Conservation (phyloP, 2,797 vertebrate genomes). For the Pangasius larnaudii region DNA sequence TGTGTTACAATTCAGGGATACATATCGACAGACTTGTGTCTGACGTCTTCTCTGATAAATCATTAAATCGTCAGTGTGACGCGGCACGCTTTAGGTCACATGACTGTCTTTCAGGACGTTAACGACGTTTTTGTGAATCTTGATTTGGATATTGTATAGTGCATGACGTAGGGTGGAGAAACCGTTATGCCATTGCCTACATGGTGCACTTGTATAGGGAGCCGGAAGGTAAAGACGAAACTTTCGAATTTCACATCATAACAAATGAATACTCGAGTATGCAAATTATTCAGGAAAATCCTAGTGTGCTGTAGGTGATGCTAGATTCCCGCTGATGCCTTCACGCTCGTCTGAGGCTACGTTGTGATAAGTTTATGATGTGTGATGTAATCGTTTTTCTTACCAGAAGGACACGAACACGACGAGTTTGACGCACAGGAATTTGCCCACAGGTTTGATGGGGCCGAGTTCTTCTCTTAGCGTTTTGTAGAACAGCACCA, state of each 20-base stretch:
- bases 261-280: not conserved
- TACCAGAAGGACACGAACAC: conserved; percentile 99
- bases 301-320: no score
- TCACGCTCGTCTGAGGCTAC: not conserved
- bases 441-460: conserved; percentile 94
- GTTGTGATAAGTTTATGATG: not conserved
- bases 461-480: conserved; percentile 91
- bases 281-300: no score
- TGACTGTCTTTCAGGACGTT: not conserved
- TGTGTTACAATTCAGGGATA: not conserved
- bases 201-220: no score
- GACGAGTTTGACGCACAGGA: conserved; percentile 97
- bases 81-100: not conserved
- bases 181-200: not conserved
- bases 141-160: no score
- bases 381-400: conserved; percentile 53
- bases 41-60: not conserved
- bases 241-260: not conserved
- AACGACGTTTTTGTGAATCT: not conserved
- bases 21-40: not conserved
- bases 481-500: conserved; percentile 94
- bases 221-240: no score
- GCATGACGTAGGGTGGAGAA: not conserved
- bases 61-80: not conserved
- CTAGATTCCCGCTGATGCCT: not conserved